These are phyloP conservation scores for Paedocypris micromegethes DNA, from an alignment of 2,797 vertebrate species.

Conservation along the genomic window DNA sequence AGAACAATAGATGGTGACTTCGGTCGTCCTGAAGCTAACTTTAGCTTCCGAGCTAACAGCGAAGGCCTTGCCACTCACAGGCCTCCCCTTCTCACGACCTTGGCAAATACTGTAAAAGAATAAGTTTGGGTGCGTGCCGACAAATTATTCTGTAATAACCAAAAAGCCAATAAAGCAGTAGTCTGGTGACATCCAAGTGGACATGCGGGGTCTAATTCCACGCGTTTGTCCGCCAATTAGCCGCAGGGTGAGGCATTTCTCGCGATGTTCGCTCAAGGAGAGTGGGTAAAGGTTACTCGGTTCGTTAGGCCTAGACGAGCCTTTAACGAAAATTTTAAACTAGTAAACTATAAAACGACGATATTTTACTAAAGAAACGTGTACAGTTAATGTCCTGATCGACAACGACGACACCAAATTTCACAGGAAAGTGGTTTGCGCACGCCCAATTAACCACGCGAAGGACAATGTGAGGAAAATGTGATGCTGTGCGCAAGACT, in stretches of 20 bases:
- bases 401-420: too few species aligned
- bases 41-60: constrained; percentile 18
- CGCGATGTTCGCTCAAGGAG: neutral
- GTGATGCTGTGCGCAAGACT: too few species aligned
- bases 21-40: neutral
- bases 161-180: too few species aligned
- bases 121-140: too few species aligned
- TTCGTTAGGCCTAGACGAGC: neutral
- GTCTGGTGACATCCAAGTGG: too few species aligned
- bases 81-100: constrained; percentile 67
- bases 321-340: neutral
- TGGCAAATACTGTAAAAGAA: constrained; percentile 35
- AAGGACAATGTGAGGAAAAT: too few species aligned
- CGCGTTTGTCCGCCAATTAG: too few species aligned
- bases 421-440: too few species aligned
- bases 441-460: too few species aligned
- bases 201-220: neutral
- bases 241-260: neutral
- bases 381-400: too few species aligned
- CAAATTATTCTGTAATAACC: too few species aligned
- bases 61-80: constrained; percentile 1
- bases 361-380: too few species aligned
- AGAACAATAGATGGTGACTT: constrained; percentile 10
- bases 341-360: neutral
- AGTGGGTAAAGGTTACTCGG: constrained; percentile 23